Evolutionary conservation across 2,113 vertebrate genomes (phyloP).

Genomic region (Tenrec ecaudatus): DNA sequence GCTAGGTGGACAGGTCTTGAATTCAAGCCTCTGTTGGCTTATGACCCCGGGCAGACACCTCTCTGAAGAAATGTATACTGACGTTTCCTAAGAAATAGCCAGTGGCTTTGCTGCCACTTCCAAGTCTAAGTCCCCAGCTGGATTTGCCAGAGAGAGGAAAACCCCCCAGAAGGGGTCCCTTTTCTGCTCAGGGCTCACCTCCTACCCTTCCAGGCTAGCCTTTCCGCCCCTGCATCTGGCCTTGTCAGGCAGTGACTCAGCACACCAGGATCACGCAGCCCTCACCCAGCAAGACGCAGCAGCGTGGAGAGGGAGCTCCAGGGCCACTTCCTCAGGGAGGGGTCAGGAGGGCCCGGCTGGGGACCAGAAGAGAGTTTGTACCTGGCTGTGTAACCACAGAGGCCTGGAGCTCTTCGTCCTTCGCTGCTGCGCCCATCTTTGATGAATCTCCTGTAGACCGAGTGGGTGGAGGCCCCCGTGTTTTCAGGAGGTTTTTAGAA

Average conservation of each 20-base stretch:
- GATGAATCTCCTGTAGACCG: not conserved
- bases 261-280: not conserved
- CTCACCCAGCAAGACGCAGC: not conserved
- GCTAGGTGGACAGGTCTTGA: not conserved
- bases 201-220: not conserved
- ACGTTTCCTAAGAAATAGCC: not conserved
- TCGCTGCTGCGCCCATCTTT: not conserved
- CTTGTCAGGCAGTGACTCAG: not conserved
- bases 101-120: not conserved
- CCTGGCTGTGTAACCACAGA: not conserved
- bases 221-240: not conserved
- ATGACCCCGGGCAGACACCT: not conserved
- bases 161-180: not conserved
- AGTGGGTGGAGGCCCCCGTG: not conserved
- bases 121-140: not conserved
- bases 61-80: not conserved
- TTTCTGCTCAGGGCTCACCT: not conserved
- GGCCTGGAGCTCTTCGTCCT: not conserved
- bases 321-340: not conserved
- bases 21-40: not conserved
- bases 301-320: accelerated
- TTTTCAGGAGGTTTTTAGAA: constrained; percentile 46
- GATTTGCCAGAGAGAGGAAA: accelerated
- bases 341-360: accelerated
- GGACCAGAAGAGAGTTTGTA: not conserved